Evolutionary conservation across 2,888 invertebrate species (phyloP).

Genomic region (Eilema caniola): DNA sequence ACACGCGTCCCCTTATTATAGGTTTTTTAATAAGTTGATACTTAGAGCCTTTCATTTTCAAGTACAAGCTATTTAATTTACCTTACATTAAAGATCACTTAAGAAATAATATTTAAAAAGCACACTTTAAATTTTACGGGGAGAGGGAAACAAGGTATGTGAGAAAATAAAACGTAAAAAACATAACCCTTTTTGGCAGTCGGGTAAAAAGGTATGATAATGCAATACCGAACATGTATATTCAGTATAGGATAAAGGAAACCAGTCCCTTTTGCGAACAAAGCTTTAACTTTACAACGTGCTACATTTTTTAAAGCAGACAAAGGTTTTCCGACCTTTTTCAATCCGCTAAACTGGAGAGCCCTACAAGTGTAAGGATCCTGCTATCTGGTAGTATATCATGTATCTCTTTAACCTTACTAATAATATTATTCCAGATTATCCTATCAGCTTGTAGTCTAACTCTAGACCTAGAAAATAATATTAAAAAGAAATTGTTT

Average conservation of each 20-base stretch:
- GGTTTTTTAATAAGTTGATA: background rate
- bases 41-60: background rate
- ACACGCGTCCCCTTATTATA: background rate
- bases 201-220: slow-evolving; percentile 6
- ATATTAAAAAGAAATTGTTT: background rate
- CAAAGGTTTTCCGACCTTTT: slow-evolving; percentile 41
- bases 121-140: background rate
- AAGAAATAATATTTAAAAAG: background rate
- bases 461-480: background rate
- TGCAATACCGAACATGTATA: background rate
- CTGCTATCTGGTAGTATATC: slow-evolving; percentile 3
- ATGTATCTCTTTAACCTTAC: background rate
- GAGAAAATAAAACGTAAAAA: background rate
- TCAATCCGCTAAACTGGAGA: slow-evolving; percentile 27
- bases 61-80: background rate
- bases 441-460: background rate
- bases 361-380: slow-evolving; percentile 19
- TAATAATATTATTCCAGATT: background rate
- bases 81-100: background rate
- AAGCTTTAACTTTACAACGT: slow-evolving; percentile 33
- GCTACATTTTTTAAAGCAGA: slow-evolving; percentile 32
- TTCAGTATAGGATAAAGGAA: background rate
- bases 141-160: background rate
- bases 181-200: too few species aligned
- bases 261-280: slow-evolving; percentile 22